phyloP scores from a whole-genome alignment of 2,797 vertebrate genomes.

The Hirundo rustica region DNA sequence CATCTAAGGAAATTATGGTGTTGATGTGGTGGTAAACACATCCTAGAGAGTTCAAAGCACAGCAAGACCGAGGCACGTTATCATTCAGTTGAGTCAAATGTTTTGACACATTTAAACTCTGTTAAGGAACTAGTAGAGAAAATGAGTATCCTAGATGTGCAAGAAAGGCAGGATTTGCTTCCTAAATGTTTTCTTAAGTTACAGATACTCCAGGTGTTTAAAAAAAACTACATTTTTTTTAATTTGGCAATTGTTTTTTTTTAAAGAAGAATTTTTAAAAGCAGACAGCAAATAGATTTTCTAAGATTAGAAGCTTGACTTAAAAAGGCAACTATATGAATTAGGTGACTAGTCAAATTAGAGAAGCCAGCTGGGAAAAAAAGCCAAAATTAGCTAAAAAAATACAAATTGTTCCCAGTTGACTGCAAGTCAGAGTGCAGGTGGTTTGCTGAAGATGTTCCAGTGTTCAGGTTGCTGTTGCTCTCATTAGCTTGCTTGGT shows the following conservation, averaged over 20 bases:
- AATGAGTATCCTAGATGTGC: background rate
- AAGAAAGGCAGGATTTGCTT: background rate
- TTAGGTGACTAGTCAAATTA: background rate
- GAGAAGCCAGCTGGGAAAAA: background rate
- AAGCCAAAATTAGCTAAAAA: background rate
- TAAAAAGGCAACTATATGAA: background rate
- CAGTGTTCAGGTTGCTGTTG: background rate
- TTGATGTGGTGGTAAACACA: background rate
- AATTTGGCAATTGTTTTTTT: background rate
- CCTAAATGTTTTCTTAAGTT: background rate
- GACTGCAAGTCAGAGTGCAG: background rate
- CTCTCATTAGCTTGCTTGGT: background rate
- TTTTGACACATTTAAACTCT: background rate
- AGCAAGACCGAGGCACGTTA: background rate
- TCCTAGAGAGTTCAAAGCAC: background rate
- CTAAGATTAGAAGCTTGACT: background rate
- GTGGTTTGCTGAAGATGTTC: background rate
- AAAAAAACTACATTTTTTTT: background rate
- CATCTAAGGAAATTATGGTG: background rate
- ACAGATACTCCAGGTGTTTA: background rate
- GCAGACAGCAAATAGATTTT: background rate
- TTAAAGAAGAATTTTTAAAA: background rate
- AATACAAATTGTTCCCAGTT: background rate
- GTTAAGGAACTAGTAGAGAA: background rate
- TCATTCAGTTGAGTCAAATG: background rate